Conservation (phyloP, 2,888 invertebrate genomes). For the Pseudoips prasinana region DNA sequence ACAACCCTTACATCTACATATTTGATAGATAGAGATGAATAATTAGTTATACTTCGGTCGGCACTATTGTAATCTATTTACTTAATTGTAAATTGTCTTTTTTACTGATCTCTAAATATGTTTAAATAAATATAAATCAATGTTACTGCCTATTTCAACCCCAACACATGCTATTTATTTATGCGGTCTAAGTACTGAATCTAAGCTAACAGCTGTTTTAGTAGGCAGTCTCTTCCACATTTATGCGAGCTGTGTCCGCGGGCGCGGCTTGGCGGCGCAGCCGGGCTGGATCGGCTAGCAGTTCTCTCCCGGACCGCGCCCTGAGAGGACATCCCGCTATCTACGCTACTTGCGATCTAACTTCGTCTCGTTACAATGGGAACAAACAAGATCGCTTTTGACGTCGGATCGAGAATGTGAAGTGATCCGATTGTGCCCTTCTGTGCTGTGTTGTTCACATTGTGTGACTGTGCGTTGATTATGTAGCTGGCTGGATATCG, state of each 20-base stretch:
- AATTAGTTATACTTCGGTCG: too few relatives aligned
- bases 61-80: too few relatives aligned
- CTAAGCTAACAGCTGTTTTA: too few relatives aligned
- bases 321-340: constrained; percentile 25
- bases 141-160: too few relatives aligned
- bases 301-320: constrained; percentile 52
- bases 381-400: constrained; percentile 44
- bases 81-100: too few relatives aligned
- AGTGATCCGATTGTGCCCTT: constrained; percentile 38
- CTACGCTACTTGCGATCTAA: constrained; percentile 30
- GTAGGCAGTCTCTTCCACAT: too few relatives aligned
- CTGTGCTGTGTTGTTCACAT: constrained; percentile 19
- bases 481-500: constrained; percentile 20
- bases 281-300: constrained; percentile 41
- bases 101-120: too few relatives aligned
- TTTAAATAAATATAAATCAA: too few relatives aligned
- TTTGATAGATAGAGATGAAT: constrained; percentile 77
- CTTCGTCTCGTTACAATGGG: constrained; percentile 50
- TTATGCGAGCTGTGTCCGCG: constrained; percentile 11
- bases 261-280: constrained; percentile 35
- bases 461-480: constrained; percentile 13
- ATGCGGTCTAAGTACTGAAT: too few relatives aligned
- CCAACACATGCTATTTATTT: too few relatives aligned
- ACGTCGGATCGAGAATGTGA: constrained; percentile 52
- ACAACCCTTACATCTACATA: constrained; percentile 91